Percentiles rank a stretch among this genome's conserved stretches.
phyloP scores from a whole-genome alignment of 2,888 invertebrate genomes.

The Pseudanteris insignis region DNA sequence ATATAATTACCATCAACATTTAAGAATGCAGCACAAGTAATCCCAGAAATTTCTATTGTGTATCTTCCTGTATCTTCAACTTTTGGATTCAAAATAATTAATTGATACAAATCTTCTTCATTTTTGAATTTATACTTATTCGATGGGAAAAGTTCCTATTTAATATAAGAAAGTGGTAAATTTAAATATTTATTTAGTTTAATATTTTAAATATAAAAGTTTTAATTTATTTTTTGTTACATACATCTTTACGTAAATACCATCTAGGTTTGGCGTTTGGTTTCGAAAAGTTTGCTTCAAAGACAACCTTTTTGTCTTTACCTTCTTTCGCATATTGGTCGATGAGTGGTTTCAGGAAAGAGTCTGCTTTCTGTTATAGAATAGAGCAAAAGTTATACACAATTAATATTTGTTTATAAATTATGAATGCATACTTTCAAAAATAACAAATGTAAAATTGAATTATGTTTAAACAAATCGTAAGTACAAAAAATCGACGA shows the following conservation, averaged over 20 bases:
- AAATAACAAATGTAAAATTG: too few species aligned
- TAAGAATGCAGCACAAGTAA: conserved; percentile 87
- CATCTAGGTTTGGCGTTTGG: conserved; percentile 94
- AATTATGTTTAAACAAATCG: too few species aligned
- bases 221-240: too few species aligned
- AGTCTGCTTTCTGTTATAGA: conserved; percentile 82
- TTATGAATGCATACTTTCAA: too few species aligned
- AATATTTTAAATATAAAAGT: too few species aligned
- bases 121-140: conserved; percentile 96
- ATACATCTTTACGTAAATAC: conserved; percentile 91
- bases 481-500: too few species aligned
- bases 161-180: too few species aligned
- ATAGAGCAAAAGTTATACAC: background rate
- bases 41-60: conserved; percentile 92
- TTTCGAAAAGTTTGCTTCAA: conserved; percentile 95
- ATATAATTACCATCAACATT: conserved; percentile 81
- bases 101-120: conserved; percentile 89
- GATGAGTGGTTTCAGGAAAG: conserved; percentile 92
- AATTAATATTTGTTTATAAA: too few species aligned
- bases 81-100: conserved; percentile 90
- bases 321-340: conserved; percentile 95
- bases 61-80: conserved; percentile 98
- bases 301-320: conserved; percentile 93
- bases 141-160: conserved; percentile 95
- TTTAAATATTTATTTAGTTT: too few species aligned